Evolutionary conservation across 1,140 invertebrate genomes (phyloP).

Genomic region (Drosophila grimshawi): DNA sequence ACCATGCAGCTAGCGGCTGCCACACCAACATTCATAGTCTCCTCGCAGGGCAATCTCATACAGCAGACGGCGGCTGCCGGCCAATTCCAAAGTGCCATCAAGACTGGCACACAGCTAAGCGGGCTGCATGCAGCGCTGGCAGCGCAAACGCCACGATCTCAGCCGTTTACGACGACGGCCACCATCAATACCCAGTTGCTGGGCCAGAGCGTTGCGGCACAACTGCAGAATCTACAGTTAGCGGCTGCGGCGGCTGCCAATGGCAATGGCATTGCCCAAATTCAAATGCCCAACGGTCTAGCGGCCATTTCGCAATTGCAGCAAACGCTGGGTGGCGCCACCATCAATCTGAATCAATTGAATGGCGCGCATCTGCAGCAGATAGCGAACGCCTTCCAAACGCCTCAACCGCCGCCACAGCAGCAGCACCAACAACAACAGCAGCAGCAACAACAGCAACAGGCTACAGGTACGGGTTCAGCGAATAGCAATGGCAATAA

Average conservation of each 20-base stretch:
- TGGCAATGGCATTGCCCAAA: slow-evolving; percentile 73
- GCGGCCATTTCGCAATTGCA: slow-evolving; percentile 81
- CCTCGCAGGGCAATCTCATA: slow-evolving; percentile 84
- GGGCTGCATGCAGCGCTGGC: slow-evolving; percentile 77
- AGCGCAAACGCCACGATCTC: slow-evolving; percentile 81
- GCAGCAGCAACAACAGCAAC: slow-evolving; percentile 22
- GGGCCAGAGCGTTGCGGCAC: slow-evolving; percentile 77
- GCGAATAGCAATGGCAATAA: neutral
- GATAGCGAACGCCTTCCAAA: slow-evolving; percentile 79
- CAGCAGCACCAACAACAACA: slow-evolving; percentile 21
- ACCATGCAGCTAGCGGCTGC: slow-evolving; percentile 84
- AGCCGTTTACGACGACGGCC: slow-evolving; percentile 80
- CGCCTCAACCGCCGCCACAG: slow-evolving; percentile 64
- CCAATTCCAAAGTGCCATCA: slow-evolving; percentile 75
- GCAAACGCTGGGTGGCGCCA: slow-evolving; percentile 74
- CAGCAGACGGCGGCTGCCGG: slow-evolving; percentile 76
- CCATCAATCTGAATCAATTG: slow-evolving; percentile 82
- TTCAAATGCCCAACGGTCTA: slow-evolving; percentile 83
- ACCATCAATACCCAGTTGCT: slow-evolving; percentile 81
- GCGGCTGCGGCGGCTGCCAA: slow-evolving; percentile 70
- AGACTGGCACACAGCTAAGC: slow-evolving; percentile 71
- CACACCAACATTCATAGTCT: slow-evolving; percentile 84
- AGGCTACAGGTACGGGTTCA: neutral
- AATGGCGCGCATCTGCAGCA: slow-evolving; percentile 80
- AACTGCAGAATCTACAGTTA: slow-evolving; percentile 81